A percentile compares a stretch with the other conserved stretches of the same genome.
phyloP scores from a whole-genome alignment of 2,797 vertebrate species.

The Catostomus latipinnis region DNA sequence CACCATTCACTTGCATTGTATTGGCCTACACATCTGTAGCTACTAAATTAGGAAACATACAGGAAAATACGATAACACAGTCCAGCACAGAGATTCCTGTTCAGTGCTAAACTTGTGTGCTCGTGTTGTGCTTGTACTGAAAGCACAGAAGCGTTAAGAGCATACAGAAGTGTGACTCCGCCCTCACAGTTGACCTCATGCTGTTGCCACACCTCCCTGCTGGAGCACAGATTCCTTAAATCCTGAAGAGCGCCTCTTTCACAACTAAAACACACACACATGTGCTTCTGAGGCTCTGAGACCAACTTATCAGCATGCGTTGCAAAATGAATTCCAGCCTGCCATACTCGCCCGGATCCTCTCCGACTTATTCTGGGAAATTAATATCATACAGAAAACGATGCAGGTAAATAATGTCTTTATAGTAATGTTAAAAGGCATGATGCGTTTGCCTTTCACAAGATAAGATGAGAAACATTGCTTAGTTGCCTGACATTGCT shows the following conservation, averaged over 20 bases:
- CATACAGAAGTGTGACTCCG: slow-evolving; percentile 37
- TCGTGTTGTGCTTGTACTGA: neutral
- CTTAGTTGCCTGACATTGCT: neutral
- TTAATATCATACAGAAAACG: slow-evolving; percentile 67
- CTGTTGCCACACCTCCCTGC: neutral
- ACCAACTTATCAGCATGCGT: slow-evolving; percentile 65
- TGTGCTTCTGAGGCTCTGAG: neutral
- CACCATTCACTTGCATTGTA: too few relatives aligned
- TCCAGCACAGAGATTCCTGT: neutral
- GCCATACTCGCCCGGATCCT: slow-evolving; percentile 71
- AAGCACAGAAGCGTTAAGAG: neutral
- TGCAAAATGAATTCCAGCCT: slow-evolving; percentile 76
- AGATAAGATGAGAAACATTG: neutral
- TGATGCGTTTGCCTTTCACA: neutral
- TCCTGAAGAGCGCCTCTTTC: neutral
- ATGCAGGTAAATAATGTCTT: slow-evolving; percentile 70
- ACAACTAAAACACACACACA: neutral
- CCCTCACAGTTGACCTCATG: slow-evolving; percentile 42
- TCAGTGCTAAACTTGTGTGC: neutral
- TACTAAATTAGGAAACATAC: neutral
- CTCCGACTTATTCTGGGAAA: slow-evolving; percentile 65
- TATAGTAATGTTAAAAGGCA: neutral
- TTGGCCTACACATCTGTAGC: neutral
- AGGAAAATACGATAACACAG: neutral
- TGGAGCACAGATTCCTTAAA: slow-evolving; percentile 2